A percentile compares a stretch with the other conserved stretches of the same genome.
Conservation (phyloP, 1,140 invertebrate genomes). For the Diorhabda elongata region DNA sequence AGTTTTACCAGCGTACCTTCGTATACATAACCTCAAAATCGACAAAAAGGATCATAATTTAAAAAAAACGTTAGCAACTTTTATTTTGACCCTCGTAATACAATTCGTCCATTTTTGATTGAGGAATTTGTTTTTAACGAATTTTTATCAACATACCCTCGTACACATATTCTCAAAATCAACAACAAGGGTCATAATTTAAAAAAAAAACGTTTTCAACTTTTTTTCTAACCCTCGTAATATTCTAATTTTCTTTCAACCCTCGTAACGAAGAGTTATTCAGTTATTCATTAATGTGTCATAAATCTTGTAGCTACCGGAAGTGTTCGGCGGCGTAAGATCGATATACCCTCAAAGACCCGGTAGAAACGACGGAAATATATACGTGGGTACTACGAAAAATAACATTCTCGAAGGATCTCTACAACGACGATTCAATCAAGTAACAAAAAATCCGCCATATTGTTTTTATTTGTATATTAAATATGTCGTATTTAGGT, state of each 20-base stretch:
- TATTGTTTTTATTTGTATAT: not conserved
- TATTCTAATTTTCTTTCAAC: not conserved
- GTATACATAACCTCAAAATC: too few relatives aligned
- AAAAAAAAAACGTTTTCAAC: too few relatives aligned
- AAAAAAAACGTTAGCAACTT: too few relatives aligned
- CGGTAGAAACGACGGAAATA: conserved; percentile 80
- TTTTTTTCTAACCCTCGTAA: not conserved
- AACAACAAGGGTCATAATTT: too few relatives aligned
- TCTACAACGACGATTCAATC: conserved; percentile 81
- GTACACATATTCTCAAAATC: too few relatives aligned
- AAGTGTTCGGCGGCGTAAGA: conserved; percentile 76
- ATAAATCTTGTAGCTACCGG: conserved; percentile 62
- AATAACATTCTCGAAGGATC: conserved; percentile 94
- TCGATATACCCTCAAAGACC: conserved; percentile 83
- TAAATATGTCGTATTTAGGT: conserved; percentile 52
- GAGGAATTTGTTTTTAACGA: too few relatives aligned
- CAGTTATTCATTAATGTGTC: not conserved
- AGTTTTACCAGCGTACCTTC: too few relatives aligned
- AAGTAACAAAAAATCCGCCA: conserved; percentile 51
- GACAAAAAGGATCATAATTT: too few relatives aligned
- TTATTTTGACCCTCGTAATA: too few relatives aligned
- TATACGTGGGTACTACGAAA: conserved; percentile 88
- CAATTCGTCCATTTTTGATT: too few relatives aligned
- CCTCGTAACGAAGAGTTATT: not conserved
- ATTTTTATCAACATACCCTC: too few relatives aligned